Conservation (phyloP, 2,113 vertebrate species). For the Trichechus manatus region DNA sequence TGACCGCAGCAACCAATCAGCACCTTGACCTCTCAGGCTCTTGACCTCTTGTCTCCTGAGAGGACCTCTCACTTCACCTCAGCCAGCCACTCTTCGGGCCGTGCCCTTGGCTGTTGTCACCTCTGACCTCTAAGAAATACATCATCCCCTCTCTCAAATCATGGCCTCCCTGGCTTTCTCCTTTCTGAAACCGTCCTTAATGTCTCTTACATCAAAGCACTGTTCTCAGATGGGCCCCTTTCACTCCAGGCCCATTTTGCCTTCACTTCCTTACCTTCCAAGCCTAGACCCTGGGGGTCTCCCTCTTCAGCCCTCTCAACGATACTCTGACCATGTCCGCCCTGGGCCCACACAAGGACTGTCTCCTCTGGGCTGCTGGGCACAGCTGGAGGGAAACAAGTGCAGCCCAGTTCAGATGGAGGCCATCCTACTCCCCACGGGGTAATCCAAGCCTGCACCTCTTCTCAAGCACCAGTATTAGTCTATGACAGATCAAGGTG, state of each 20-base stretch:
- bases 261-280: background rate
- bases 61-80: background rate
- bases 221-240: background rate
- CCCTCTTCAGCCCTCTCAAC: background rate
- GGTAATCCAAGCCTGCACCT: background rate
- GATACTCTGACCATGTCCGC: background rate
- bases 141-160: background rate
- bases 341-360: background rate
- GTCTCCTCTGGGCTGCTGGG: accelerated
- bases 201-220: background rate
- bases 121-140: background rate
- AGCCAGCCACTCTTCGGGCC: background rate
- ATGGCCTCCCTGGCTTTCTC: background rate
- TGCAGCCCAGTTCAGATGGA: accelerated
- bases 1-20: background rate
- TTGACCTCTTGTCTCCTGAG: background rate
- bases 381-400: accelerated
- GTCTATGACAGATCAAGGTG: conserved; percentile 9
- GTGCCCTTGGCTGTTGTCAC: background rate
- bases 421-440: background rate
- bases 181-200: background rate
- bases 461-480: background rate
- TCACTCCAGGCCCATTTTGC: no score
- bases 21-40: background rate
- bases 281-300: no score